Evolutionary conservation across 2,888 invertebrate genomes (phyloP).

Genomic region (Tyria jacobaeae): DNA sequence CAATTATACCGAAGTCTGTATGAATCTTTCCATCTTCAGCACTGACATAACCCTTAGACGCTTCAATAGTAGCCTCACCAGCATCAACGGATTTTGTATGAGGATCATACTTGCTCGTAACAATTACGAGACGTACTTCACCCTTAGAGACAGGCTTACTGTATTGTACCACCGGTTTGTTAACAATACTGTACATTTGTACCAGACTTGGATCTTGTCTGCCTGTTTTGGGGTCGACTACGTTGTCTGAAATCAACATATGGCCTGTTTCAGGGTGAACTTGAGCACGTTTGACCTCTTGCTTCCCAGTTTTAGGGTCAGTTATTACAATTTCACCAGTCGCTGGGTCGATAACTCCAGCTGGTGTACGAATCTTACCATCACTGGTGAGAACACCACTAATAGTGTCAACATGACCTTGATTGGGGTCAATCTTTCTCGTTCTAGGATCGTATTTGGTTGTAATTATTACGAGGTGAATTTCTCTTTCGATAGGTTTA

Average conservation of each 20-base stretch:
- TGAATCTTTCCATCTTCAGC: slow-evolving; percentile 86
- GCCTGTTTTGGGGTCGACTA: slow-evolving; percentile 87
- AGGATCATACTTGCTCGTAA: slow-evolving; percentile 86
- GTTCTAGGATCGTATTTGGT: slow-evolving; percentile 87
- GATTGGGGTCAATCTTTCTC: slow-evolving; percentile 77
- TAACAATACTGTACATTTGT: slow-evolving; percentile 82
- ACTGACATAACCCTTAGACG: slow-evolving; percentile 83
- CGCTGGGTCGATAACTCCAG: slow-evolving; percentile 88
- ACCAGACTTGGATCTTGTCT: slow-evolving; percentile 86
- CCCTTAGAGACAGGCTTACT: slow-evolving; percentile 74
- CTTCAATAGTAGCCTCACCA: slow-evolving; percentile 83
- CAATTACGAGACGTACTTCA: slow-evolving; percentile 77
- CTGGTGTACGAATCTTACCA: slow-evolving; percentile 86
- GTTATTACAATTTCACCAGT: slow-evolving; percentile 84
- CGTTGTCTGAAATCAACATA: slow-evolving; percentile 85
- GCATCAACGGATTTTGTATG: slow-evolving; percentile 87
- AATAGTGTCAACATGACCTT: slow-evolving; percentile 83
- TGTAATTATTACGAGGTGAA: slow-evolving; percentile 87
- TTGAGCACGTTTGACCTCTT: slow-evolving; percentile 86
- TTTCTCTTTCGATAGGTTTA: slow-evolving; percentile 78
- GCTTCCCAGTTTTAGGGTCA: slow-evolving; percentile 79
- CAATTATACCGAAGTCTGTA: slow-evolving; percentile 87
- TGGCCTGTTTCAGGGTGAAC: slow-evolving; percentile 86
- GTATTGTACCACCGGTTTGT: slow-evolving; percentile 75
- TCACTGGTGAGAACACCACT: slow-evolving; percentile 86